Evolutionary conservation across 2,113 vertebrate species (phyloP), one percentile per base, ranked within the genome.

Genomic region (Chauna torquata): DNA sequence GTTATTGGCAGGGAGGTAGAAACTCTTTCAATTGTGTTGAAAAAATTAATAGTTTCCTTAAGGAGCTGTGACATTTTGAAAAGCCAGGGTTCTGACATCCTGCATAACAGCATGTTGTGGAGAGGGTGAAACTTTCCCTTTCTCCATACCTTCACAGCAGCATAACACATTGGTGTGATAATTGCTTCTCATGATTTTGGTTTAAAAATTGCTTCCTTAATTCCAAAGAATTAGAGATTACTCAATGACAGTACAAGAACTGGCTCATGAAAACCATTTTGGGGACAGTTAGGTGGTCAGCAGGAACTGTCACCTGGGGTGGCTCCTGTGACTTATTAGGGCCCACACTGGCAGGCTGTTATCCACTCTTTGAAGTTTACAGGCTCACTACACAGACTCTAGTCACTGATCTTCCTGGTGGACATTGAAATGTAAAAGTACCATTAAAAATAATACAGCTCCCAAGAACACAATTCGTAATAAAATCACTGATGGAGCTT

Each of bases 51-150:
- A n/a, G 36, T 34, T 85, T 92, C 50, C n/a, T 95, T 74, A 84
- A 96, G 81, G 62, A 93, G 47, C 34, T 54, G 42, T 44, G 59
- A 83, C 88, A 90, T 86, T 96, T 92, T 88, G 81, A 94, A 97
- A 94, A 96, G 30, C 54, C 64, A 82, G 84, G 80, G n/a, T 57
- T 96, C 92, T 88, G 72, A 84, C 87, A 77, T 55, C 40, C 18
- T 55, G 22, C 24, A 66, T 64, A 82, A 44, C 24, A 90, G 72
- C 32, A 27, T 40, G 23, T 61, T 71, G 61, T 32, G 38, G 61
- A 52, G 50, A 65, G n/a, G 18, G n/a, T 34, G 6, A 75, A 30
- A 30, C 18, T 54, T 32, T 3, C 11, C 40, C 22, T 2, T 0
- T 40, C 80, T 92, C 62, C 2, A 1, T 59, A 62, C 36, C 34